Conservation (phyloP, 2,797 vertebrate genomes). For the Anguilla obscura region DNA sequence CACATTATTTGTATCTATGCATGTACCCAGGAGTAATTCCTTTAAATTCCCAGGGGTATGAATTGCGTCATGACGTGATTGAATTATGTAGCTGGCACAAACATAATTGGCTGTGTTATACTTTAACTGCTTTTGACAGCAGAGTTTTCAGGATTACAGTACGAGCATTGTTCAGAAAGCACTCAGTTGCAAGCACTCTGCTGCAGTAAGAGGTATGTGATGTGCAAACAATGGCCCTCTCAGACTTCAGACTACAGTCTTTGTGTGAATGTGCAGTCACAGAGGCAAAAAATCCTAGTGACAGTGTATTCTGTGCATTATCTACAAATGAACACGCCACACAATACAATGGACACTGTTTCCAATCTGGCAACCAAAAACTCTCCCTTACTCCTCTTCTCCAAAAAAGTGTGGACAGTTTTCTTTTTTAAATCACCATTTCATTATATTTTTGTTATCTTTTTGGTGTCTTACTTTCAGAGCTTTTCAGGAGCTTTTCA, state of each 20-base stretch:
- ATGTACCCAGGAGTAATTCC: neutral
- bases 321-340: slow-evolving; percentile 37
- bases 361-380: slow-evolving; percentile 33
- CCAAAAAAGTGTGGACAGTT: neutral
- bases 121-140: slow-evolving; percentile 33
- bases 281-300: slow-evolving; percentile 20
- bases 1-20: neutral
- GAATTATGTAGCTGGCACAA: slow-evolving; percentile 1
- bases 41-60: neutral
- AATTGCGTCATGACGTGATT: slow-evolving; percentile 18
- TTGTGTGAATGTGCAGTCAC: slow-evolving; percentile 35
- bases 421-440: neutral
- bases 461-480: neutral
- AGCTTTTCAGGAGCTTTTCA: neutral
- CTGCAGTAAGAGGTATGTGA: slow-evolving; percentile 35
- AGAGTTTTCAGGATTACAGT: slow-evolving; percentile 37
- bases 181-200: slow-evolving; percentile 17
- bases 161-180: slow-evolving; percentile 36
- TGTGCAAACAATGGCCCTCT: slow-evolving; percentile 44
- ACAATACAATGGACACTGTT: slow-evolving; percentile 26
- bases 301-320: slow-evolving; percentile 39
- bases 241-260: slow-evolving; percentile 32
- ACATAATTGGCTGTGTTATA: neutral
- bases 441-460: neutral
- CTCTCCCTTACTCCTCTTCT: neutral